Evolutionary conservation across 2,113 vertebrate genomes (phyloP), one percentile per base, ranked within the genome.

Genomic region (Apodemus speciosus): DNA sequence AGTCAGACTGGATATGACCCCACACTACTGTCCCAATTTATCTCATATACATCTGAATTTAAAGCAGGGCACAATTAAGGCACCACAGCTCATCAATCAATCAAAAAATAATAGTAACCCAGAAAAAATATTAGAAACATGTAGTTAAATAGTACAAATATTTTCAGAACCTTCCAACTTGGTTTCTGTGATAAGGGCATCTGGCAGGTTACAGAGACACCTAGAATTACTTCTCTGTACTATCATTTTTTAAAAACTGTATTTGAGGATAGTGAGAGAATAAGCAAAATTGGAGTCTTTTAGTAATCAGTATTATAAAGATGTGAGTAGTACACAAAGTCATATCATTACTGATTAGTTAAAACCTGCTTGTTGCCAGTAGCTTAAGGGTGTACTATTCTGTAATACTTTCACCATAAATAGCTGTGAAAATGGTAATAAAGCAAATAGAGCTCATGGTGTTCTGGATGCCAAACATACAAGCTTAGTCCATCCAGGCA

Each of bases 301-400:
- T 32, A 46, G 81, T n/a, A 89, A 90, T 97, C 88, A 92, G 85
- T 81, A 88, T 76, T 32, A 75, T 60, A 1, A 88, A 88, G 90
- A 23, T 83, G 2, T 76, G 68, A 71, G 15, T 77, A 95, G 88
- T 56, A 91, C 20, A 43, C 6, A 85, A 89, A 88, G 35, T 90
- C 35, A 43, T 46, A 85, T 80, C n/a, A n/a, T n/a, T 85, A 69
- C n/a, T n/a, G 56, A 64, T 68, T 56, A 79, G 60, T 79, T 58
- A 90, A 85, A 95, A 73, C 35, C 73, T 90, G 23, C n/a, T 95
- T 88, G 85, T 66, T 87, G 68, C 9, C 51, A 93, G 43, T 75
- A 84, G 56, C 58, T 77, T 75, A 51, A 32, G 43, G 69, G 23
- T 60, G 0, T 6, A 87, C 84, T 90, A 79, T 86, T 83, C 87